phyloP scores from a whole-genome alignment of 2,888 invertebrate genomes.

The Pelosia muscerda region DNA sequence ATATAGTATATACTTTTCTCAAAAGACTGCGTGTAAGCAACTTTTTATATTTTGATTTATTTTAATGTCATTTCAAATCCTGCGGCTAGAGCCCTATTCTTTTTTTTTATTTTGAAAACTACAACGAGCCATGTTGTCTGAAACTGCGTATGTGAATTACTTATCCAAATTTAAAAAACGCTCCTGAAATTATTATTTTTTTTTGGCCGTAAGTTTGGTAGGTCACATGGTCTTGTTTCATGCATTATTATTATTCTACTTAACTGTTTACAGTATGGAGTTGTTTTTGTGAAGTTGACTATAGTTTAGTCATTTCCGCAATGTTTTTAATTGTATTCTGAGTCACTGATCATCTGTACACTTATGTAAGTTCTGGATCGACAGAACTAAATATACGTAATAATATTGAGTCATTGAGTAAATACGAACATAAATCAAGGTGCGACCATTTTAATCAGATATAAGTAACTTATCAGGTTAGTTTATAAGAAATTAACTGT shows the following conservation, averaged over 20 bases:
- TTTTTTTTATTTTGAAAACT: too few relatives aligned
- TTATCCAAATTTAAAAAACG: too few relatives aligned
- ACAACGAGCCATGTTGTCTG: too few relatives aligned
- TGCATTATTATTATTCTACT: background rate
- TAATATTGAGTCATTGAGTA: constrained; percentile 18
- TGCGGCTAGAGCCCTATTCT: too few relatives aligned
- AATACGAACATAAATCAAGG: constrained; percentile 8
- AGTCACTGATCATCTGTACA: constrained; percentile 50
- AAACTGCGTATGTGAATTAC: too few relatives aligned
- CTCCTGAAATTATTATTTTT: too few relatives aligned
- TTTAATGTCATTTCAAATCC: too few relatives aligned
- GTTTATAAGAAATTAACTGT: constrained; percentile 6
- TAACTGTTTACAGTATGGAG: background rate
- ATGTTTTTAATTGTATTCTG: constrained; percentile 52
- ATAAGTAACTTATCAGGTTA: background rate
- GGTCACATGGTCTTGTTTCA: too few relatives aligned
- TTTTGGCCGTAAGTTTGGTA: too few relatives aligned
- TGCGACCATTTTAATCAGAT: background rate
- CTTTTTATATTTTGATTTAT: too few relatives aligned
- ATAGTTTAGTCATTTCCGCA: constrained; percentile 57
- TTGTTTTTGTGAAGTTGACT: background rate
- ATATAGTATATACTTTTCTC: too few relatives aligned
- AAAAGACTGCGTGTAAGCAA: too few relatives aligned
- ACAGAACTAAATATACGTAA: constrained; percentile 25
- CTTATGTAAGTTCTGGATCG: constrained; percentile 36